Evolutionary conservation across 2,888 invertebrate genomes (phyloP), one percentile per base, ranked within the genome.

Genomic region (Ectobius pallidus): DNA sequence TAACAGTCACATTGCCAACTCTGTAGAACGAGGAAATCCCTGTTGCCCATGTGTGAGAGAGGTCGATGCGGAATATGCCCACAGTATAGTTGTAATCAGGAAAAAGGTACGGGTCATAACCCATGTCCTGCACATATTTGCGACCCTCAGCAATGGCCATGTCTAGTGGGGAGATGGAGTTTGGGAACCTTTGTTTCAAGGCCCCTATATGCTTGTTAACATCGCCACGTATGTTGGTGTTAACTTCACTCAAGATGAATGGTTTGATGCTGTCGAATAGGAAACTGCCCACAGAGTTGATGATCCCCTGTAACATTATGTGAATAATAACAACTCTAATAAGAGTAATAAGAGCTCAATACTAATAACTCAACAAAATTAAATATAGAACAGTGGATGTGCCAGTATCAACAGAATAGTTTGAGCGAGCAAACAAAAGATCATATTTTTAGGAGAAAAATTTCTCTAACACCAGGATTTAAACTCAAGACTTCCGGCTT

Each of bases 201-300:
- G 90, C 88, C 20, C 89, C 88, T 30, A 95, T 86, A 80, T 92
- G 89, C 16, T 88, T 86, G 80, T 95, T 92, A 1, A 95, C 89
- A 81, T 91, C 91, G 1, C 85, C 86, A 77, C 92, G 87, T 0
- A 93, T 85, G 80, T 92, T 91, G 0, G 88, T 87, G 79, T 94
- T 93, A 0, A 92, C 92, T 83, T 93, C 91, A 76, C 88, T 88
- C 27, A 95, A 83, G 76, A 96, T 90, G 77, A 91, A 91, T 0
- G 95, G 95, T 80, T 96, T 95, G 78, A 96, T 92, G 11, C 92
- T 91, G 80, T 95, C 94, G 78, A 96, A 95, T 11, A 96, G 87
- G 75, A 94, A 89, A 16, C 88, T 89, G 0, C 95, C 94, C 0
- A 95, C 88, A 0, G 93, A 91, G 82, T 95, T 96, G 58, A 96